Base-by-base conservation (phyloP, 2,888 invertebrate species). In the Mythimna ferrago region DNA sequence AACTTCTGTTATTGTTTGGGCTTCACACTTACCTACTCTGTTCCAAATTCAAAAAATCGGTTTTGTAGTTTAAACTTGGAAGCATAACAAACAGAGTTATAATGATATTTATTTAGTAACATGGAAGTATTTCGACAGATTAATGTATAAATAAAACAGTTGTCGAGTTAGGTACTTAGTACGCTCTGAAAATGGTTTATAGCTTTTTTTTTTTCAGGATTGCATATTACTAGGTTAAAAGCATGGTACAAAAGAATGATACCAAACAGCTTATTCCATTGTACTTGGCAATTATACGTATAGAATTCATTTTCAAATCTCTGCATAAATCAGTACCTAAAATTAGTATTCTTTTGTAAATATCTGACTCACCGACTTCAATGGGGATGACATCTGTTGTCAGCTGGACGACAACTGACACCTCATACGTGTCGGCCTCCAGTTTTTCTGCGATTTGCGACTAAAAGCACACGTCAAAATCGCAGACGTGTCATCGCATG, bases 381-480 rank as follows among this genome's bases (percentile, higher is more conserved):
- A 92, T 91, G 82, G 93, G 93, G 90, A 92, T 93, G 94, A 95
- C 96, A 96, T 96, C 96, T 95, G 96, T 96, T 94, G 96, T 96
- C 96, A 96, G 95, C 95, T 95, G 93, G 92, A 95, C 93, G 94
- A 91, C 95, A 95, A 96, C 96, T 94, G 96, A 96, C 94, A 94
- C 94, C 74, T 96, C 95, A 95, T 95, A 94, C 91, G 95, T 94
- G 91, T 96, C 94, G 94, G 88, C 92, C 96, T 96, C 96, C 96
- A 96, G 96, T 94, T 94, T 96, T 95, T 88, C 88, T 78, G 73
- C 79, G 77, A 86, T 88, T 82, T 74, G 78, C 84, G 83, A 87
- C 85, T 68, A 77, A 81, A 86, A 87, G 84, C 83, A 71, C 89
- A 87, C 86, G 78, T 87, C 86, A 88, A 86, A 77, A 71, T 84